A percentile compares a stretch with the other conserved stretches of the same genome.
These are phyloP conservation scores for Drosophila littoralis DNA, from an alignment of 1,140 invertebrate species.

Conservation along the genomic window DNA sequence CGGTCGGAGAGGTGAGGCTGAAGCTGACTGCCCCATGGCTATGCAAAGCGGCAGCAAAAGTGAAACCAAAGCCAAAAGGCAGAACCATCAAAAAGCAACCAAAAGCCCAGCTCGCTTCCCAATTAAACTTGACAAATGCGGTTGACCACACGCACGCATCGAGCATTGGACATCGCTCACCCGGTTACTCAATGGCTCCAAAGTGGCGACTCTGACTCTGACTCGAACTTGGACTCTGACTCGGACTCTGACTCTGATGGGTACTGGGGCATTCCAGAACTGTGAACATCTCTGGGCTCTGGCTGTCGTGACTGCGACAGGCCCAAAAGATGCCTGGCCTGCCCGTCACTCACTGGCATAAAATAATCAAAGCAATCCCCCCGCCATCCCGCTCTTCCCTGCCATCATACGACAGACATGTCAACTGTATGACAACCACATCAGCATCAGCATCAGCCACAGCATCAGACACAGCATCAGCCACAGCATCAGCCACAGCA, in stretches of 20 bases:
- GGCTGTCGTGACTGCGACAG: conserved; percentile 1
- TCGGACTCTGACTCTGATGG: conserved; percentile 5
- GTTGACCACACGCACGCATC: conserved; percentile 81
- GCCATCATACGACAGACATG: conserved; percentile 57
- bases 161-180: conserved; percentile 29
- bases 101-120: conserved; percentile 71
- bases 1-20: not conserved
- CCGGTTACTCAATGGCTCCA: not conserved
- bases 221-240: too few relatives aligned
- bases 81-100: conserved; percentile 34
- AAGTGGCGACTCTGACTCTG: too few relatives aligned
- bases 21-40: conserved; percentile 9
- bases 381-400: not conserved
- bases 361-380: conserved; percentile 74
- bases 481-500: not conserved
- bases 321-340: conserved; percentile 15
- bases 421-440: conserved; percentile 81
- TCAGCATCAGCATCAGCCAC: conserved; percentile 39
- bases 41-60: conserved; percentile 70
- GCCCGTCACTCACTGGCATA: conserved; percentile 55
- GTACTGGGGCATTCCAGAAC: conserved; percentile 19
- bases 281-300: conserved; percentile 16
- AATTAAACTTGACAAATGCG: conserved; percentile 84
- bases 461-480: too few relatives aligned
- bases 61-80: conserved; percentile 49